Conservation (phyloP, 2,113 vertebrate species). For the Oreocharis arfaki region DNA sequence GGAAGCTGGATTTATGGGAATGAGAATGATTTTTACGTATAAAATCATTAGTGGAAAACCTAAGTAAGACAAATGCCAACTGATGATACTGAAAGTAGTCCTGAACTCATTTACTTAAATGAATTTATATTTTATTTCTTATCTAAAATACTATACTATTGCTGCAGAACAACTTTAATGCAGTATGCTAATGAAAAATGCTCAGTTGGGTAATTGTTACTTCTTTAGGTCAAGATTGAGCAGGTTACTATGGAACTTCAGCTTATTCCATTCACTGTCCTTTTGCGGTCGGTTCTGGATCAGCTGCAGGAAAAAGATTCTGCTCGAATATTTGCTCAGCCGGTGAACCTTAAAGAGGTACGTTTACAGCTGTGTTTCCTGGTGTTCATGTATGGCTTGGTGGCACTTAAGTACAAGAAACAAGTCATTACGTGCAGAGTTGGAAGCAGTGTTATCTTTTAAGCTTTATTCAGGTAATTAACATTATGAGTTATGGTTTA, state of each 20-base stretch:
- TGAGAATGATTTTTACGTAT: not conserved
- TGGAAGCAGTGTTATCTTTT: not conserved
- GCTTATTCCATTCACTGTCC: conserved; percentile 89
- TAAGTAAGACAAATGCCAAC: not conserved
- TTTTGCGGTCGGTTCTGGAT: conserved; percentile 86
- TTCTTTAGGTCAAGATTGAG: conserved; percentile 86
- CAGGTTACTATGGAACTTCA: conserved; percentile 90
- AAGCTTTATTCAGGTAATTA: not conserved
- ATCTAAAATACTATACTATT: not conserved
- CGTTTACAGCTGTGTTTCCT: not conserved
- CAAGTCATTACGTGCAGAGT: not conserved
- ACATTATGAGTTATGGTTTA: not conserved
- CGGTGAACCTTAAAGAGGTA: conserved; percentile 92
- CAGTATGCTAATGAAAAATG: not conserved
- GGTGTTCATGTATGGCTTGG: not conserved
- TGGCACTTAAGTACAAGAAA: not conserved
- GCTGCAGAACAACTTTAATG: not conserved
- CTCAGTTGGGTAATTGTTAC: not conserved
- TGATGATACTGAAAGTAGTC: not conserved
- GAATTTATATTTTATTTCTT: not conserved
- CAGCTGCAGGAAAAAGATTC: conserved; percentile 94
- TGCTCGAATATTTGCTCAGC: conserved; percentile 90
- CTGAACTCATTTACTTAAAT: not conserved
- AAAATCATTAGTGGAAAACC: not conserved
- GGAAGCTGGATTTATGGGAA: not conserved